Percentiles rank a stretch among this genome's conserved stretches.
These are phyloP conservation scores for Acronicta leporina DNA, from an alignment of 2,888 invertebrate species.

Conservation along the genomic window DNA sequence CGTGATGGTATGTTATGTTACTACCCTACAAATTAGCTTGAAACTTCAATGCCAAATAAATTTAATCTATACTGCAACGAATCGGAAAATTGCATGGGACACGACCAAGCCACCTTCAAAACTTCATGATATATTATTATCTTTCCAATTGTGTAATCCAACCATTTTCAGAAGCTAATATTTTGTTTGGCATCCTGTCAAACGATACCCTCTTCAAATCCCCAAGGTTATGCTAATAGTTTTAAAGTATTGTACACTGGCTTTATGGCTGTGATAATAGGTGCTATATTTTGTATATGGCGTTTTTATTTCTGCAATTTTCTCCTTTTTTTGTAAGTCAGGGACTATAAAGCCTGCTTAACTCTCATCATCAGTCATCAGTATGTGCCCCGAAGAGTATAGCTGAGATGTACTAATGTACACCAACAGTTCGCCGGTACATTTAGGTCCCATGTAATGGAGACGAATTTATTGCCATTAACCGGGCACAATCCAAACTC, in stretches of 20 bases:
- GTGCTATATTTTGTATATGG: conserved; percentile 21
- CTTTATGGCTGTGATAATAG: conserved; percentile 34
- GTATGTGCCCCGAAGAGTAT: too few relatives aligned
- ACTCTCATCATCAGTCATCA: too few relatives aligned
- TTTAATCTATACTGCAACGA: conserved; percentile 22
- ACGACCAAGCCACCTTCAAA: conserved; percentile 29
- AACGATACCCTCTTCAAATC: conserved; percentile 58
- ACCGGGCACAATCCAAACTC: too few relatives aligned
- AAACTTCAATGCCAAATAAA: conserved; percentile 26
- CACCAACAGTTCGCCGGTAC: too few relatives aligned
- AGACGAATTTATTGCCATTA: too few relatives aligned
- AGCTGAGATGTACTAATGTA: too few relatives aligned
- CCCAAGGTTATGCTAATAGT: conserved; percentile 66
- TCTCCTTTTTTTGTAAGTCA: too few relatives aligned
- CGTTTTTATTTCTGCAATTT: background rate
- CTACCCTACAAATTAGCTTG: conserved; percentile 15
- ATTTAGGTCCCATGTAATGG: too few relatives aligned
- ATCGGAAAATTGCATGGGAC: conserved; percentile 44
- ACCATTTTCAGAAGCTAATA: conserved; percentile 67
- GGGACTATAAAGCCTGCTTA: too few relatives aligned
- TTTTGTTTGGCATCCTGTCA: conserved; percentile 80
- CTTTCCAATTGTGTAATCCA: conserved; percentile 44
- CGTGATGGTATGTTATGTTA: background rate
- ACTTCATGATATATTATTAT: conserved; percentile 67
- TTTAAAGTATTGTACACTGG: conserved; percentile 40